phyloP scores from a whole-genome alignment of 2,797 vertebrate species.

The Acomys russatus region DNA sequence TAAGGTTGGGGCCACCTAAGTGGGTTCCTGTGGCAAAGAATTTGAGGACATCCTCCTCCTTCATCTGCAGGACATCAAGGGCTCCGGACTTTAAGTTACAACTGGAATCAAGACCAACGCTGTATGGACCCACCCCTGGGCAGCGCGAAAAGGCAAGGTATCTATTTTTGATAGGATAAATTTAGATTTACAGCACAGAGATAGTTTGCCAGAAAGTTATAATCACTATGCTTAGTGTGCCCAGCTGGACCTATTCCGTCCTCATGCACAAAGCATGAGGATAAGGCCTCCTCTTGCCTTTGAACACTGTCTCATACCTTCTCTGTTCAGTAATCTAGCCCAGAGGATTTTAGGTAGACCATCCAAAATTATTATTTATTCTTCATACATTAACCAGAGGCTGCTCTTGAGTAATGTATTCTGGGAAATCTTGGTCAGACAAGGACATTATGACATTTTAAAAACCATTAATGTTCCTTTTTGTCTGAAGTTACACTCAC shows the following conservation, averaged over 20 bases:
- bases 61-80: no score
- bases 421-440: constrained; percentile 30
- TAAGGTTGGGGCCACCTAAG: no score
- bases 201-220: background rate
- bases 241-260: background rate
- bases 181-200: background rate
- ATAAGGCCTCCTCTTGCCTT: background rate
- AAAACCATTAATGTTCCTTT: background rate
- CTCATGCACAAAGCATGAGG: no score
- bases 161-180: background rate
- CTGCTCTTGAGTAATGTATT: background rate
- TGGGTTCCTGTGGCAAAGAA: no score
- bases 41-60: no score
- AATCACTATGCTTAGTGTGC: background rate
- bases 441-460: constrained; percentile 14
- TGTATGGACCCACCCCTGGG: no score
- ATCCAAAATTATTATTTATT: constrained; percentile 16
- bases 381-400: constrained; percentile 6
- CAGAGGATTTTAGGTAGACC: background rate
- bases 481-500: background rate
- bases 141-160: no score
- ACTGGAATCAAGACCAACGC: no score
- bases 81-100: no score
- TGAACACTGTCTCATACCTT: background rate
- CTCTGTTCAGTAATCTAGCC: background rate